These are phyloP conservation scores for Alca torda DNA, from an alignment of 2,797 vertebrate species.

Conservation along the genomic window DNA sequence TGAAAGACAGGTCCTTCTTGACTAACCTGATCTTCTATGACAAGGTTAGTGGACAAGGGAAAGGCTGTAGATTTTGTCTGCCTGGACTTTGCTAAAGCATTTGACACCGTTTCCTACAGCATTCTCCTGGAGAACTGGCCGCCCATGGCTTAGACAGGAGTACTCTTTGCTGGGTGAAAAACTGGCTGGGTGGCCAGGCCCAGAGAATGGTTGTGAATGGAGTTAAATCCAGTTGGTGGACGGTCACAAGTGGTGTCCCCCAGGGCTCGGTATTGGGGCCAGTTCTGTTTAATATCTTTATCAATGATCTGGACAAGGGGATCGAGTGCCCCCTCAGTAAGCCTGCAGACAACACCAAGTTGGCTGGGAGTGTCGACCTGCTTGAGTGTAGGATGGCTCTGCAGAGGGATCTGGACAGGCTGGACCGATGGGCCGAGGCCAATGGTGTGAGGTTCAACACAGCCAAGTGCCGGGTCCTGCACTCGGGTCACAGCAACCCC, in stretches of 20 bases:
- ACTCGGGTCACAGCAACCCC: background rate
- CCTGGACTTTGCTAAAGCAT: background rate
- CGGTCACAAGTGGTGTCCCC: background rate
- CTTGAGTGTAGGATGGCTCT: background rate
- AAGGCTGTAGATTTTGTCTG: background rate
- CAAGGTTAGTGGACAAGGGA: background rate
- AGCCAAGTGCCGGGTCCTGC: background rate
- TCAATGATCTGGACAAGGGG: background rate
- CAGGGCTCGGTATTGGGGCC: background rate
- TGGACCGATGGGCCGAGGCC: background rate
- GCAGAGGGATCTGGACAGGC: background rate
- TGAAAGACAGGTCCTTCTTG: background rate
- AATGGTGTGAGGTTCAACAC: background rate
- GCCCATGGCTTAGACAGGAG: rapidly evolving
- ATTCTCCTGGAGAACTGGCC: background rate
- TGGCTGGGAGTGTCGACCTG: background rate
- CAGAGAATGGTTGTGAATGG: background rate
- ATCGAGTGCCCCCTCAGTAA: background rate
- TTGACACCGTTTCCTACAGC: background rate
- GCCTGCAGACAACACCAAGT: background rate
- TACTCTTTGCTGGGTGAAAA: background rate
- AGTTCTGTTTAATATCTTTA: background rate
- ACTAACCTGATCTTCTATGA: background rate
- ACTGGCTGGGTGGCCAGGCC: rapidly evolving
- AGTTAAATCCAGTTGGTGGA: background rate